phyloP scores from a whole-genome alignment of 2,888 invertebrate species.

The Cantharis rufa region DNA sequence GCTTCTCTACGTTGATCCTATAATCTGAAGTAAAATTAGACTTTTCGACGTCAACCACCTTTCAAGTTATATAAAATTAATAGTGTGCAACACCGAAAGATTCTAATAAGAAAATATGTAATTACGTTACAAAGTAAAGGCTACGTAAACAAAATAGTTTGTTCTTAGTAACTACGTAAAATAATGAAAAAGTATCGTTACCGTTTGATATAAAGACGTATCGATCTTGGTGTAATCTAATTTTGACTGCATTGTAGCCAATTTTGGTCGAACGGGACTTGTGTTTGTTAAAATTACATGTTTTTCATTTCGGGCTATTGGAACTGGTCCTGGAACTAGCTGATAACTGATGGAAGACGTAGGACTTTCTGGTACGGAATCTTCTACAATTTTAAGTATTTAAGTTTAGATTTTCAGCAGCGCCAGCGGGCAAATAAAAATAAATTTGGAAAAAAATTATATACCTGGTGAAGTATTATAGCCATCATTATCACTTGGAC shows the following conservation, averaged over 20 bases:
- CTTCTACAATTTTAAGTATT: conserved; percentile 37
- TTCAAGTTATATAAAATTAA: background rate
- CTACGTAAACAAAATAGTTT: too few relatives aligned
- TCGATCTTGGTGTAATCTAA: conserved; percentile 68
- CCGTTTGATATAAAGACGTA: conserved; percentile 61
- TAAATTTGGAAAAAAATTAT: background rate
- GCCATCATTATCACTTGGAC: conserved; percentile 33
- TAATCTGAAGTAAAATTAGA: background rate
- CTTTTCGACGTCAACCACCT: background rate
- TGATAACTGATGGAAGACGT: conserved; percentile 56
- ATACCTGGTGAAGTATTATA: conserved; percentile 20
- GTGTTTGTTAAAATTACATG: conserved; percentile 60
- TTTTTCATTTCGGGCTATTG: conserved; percentile 59
- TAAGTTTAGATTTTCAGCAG: background rate
- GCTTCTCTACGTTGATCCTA: background rate
- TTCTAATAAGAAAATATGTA: background rate
- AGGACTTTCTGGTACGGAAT: conserved; percentile 56
- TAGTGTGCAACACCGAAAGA: background rate
- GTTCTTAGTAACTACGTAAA: background rate
- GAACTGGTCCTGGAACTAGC: conserved; percentile 49
- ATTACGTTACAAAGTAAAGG: too few relatives aligned
- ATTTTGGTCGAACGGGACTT: conserved; percentile 56
- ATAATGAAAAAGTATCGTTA: conserved; percentile 36
- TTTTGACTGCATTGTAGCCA: conserved; percentile 66
- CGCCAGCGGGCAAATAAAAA: background rate